These are phyloP conservation scores for Hoplodrina blanda DNA, from an alignment of 2,888 invertebrate species.

Conservation along the genomic window DNA sequence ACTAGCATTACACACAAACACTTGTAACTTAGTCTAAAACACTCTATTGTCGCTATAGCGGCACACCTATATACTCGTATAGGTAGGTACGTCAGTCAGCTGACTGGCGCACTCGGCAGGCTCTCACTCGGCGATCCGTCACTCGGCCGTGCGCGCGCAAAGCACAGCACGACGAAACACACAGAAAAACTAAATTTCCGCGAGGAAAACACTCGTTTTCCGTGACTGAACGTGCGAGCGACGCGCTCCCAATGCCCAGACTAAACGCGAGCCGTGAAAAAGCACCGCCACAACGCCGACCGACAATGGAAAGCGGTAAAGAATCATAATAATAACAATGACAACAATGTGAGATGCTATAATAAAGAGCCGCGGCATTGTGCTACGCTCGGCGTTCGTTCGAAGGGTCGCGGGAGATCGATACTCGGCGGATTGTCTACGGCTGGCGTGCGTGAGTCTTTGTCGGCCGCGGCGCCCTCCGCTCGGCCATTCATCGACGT, in stretches of 20 bases:
- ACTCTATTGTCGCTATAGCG: constrained; percentile 65
- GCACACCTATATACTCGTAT: constrained; percentile 52
- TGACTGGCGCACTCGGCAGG: constrained; percentile 58
- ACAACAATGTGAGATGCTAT: constrained; percentile 91
- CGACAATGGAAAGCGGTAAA: constrained; percentile 91
- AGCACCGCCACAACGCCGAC: constrained; percentile 90
- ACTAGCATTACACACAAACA: constrained; percentile 34
- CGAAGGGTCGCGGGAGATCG: constrained; percentile 90
- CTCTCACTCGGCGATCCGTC: constrained; percentile 66
- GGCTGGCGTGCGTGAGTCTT: constrained; percentile 86
- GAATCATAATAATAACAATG: constrained; percentile 91
- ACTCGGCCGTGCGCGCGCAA: constrained; percentile 78
- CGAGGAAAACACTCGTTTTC: constrained; percentile 88
- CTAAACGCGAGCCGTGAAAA: constrained; percentile 90
- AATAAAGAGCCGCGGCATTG: constrained; percentile 90
- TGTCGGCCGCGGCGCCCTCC: constrained; percentile 77
- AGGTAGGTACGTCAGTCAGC: constrained; percentile 67
- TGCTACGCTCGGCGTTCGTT: constrained; percentile 88
- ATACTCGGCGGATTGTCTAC: constrained; percentile 89
- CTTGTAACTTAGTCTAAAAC: constrained; percentile 47
- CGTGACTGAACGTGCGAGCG: constrained; percentile 89
- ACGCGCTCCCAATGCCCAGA: constrained; percentile 90
- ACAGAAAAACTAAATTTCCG: constrained; percentile 80
- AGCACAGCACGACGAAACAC: constrained; percentile 78
- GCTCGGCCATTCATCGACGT: constrained; percentile 78